Base-by-base conservation (phyloP, 2,797 vertebrate species). In the Rhynchonycteris naso region DNA sequence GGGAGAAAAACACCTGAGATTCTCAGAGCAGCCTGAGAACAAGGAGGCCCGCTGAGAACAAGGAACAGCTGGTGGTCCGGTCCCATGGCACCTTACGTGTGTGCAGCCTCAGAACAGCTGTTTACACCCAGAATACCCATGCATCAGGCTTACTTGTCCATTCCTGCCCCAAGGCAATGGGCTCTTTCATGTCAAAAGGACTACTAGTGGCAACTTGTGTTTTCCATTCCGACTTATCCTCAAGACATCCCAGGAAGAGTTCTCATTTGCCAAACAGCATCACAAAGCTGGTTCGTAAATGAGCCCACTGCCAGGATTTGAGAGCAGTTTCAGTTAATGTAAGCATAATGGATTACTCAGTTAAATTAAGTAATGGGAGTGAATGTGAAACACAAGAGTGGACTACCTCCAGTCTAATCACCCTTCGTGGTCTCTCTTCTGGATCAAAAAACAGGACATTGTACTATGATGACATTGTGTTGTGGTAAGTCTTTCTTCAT, bases 11-110 rank as follows among this genome's bases (percentile, higher is more conserved):
- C 72, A 85, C 56, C 43, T 43, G 58, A 82, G 26, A 9, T 78
- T 88, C 76, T 52, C 24, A 43, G 81, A 86, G 84, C 92, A 93
- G 11, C 69, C 63, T 68, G 68, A 33, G 89, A 82, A 47, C 6
- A 56, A 30, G 58, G 28, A 54, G 56, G 22, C n/a, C 81, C 35
- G 54, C 74, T n/a, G n/a, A n/a, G n/a, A n/a, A n/a, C 58, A 90
- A n/a, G 33, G 22, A n/a, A n/a, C 43, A 22, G 24, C 6, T 24
- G 61, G 38, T 72, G 35, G 26, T 3, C 66, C 30, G 16, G 43
- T 3, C 33, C 56, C 4, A 0, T 1, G 1, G 9, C 28, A 4
- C 26, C 52, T 26, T 22, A 30, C 1, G 10, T 3, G 4, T n/a
- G 2, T 2, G 16, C 3, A 63, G 2, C 12, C 21, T 28, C 28